Percentiles rank a stretch among this genome's conserved stretches.
Evolutionary conservation across 2,888 invertebrate species (phyloP).

Genomic region (Odontothrips loti): DNA sequence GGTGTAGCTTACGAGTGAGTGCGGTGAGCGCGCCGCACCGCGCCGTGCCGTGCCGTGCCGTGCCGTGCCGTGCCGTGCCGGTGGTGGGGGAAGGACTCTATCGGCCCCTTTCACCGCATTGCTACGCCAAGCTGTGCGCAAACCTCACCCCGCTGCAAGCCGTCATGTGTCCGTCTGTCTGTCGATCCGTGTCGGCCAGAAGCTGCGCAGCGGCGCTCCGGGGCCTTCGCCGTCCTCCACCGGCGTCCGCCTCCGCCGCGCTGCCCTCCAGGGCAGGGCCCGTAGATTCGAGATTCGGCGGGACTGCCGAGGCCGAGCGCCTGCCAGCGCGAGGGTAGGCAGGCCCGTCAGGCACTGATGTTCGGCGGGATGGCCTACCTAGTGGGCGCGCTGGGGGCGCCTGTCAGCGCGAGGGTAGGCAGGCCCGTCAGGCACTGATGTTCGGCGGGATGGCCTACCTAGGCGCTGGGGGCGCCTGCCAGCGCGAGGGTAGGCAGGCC

Average conservation of each 20-base stretch:
- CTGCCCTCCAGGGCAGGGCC: neutral
- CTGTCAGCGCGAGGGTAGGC: no score
- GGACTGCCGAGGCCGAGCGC: no score
- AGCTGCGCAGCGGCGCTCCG: neutral
- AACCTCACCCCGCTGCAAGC: neutral
- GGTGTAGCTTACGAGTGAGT: neutral
- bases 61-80: neutral
- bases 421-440: no score
- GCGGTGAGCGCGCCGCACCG: neutral
- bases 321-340: no score
- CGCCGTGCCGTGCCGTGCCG: neutral
- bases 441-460: no score
- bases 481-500: no score
- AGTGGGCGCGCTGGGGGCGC: no score
- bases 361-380: no score
- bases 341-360: no score
- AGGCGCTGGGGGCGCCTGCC: no score
- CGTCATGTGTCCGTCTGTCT: neutral
- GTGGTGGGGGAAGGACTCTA: neutral
- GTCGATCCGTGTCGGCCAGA: neutral
- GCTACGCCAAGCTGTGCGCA: neutral
- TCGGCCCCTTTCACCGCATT: slow-evolving; percentile 1
- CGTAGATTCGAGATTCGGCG: no score
- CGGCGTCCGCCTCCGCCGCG: neutral
- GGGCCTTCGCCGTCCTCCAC: neutral